Evolutionary conservation across 2,797 vertebrate genomes (phyloP).

Genomic region (Taeniopygia guttata): DNA sequence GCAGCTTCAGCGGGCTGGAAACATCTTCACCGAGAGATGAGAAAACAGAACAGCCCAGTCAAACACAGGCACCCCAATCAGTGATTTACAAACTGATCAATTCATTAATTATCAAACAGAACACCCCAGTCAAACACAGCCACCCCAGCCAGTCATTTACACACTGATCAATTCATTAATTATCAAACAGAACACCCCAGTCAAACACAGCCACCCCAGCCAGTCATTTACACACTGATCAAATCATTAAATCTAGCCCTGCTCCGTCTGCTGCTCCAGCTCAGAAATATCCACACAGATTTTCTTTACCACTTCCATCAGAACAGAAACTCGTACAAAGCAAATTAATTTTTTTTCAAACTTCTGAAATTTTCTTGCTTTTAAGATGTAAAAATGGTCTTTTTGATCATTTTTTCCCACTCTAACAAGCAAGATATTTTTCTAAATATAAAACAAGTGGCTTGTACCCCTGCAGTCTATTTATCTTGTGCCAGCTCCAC

Average conservation of each 20-base stretch:
- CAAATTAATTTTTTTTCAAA: background rate
- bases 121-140: background rate
- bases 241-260: background rate
- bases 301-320: background rate
- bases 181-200: background rate
- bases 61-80: background rate
- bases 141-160: background rate
- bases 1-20: constrained; percentile 76
- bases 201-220: background rate
- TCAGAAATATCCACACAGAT: background rate
- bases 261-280: background rate
- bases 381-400: background rate
- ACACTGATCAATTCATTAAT: background rate
- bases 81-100: background rate
- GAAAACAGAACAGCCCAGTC: background rate
- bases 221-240: background rate
- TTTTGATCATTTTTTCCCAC: background rate
- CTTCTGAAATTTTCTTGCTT: background rate
- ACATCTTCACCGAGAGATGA: constrained; percentile 63
- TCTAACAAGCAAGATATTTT: background rate
- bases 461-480: background rate
- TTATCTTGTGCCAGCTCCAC: background rate
- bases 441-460: background rate
- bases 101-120: too few species aligned
- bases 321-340: background rate